Percentiles rank a stretch among this genome's conserved stretches.
phyloP scores from a whole-genome alignment of 1,140 invertebrate genomes.

The Heliconius melpomene region DNA sequence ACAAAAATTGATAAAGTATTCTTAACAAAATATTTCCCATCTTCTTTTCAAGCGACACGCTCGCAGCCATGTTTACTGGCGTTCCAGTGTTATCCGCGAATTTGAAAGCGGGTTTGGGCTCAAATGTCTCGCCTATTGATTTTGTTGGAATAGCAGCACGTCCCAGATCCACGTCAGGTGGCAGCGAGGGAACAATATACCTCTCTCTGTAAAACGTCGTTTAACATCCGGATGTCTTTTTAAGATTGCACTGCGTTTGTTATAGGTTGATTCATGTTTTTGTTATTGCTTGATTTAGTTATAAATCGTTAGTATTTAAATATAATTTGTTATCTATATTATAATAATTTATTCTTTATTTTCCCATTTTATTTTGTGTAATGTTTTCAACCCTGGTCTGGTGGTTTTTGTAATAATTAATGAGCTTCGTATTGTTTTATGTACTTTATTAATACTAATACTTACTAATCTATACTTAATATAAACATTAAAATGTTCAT shows the following conservation, averaged over 20 bases:
- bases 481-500: no score
- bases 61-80: not conserved
- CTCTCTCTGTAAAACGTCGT: conserved; percentile 30
- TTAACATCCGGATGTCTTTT: conserved; percentile 48
- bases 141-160: conserved; percentile 56
- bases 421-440: no score
- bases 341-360: no score
- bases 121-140: conserved; percentile 59
- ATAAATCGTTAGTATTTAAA: no score
- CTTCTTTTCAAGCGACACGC: not conserved
- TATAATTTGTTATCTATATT: no score
- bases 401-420: no score
- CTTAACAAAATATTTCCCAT: not conserved
- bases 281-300: not conserved
- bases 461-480: no score
- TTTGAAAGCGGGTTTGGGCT: conserved; percentile 36
- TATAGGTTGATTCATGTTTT: conserved; percentile 9
- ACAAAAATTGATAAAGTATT: no score
- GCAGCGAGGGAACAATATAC: no score
- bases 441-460: no score
- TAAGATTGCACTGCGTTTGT: conserved; percentile 22
- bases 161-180: conserved; percentile 41
- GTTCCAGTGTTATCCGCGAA: conserved; percentile 19
- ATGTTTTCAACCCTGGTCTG: no score
- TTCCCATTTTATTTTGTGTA: no score